Evolutionary conservation across 2,797 vertebrate genomes (phyloP).

Genomic region (Brachymystax lenok): DNA sequence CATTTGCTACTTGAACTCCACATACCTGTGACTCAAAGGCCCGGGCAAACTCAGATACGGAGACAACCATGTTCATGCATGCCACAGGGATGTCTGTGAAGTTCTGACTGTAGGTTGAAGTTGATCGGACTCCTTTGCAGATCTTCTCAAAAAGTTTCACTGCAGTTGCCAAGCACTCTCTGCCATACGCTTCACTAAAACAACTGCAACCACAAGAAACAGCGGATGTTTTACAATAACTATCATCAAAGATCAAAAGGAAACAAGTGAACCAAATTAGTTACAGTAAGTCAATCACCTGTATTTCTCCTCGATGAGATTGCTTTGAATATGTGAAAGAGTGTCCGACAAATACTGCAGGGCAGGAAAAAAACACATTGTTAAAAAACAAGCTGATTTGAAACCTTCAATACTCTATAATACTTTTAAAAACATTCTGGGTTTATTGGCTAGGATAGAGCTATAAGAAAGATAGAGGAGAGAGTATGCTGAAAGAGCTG

Average conservation of each 20-base stretch:
- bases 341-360: slow-evolving; percentile 50
- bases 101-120: rapidly evolving
- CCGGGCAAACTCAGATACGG: slow-evolving; percentile 58
- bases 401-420: no score
- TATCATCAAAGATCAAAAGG: background rate
- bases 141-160: slow-evolving; percentile 74
- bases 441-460: background rate
- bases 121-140: slow-evolving; percentile 56
- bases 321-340: slow-evolving; percentile 56
- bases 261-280: background rate
- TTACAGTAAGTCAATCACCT: slow-evolving; percentile 56
- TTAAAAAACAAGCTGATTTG: background rate
- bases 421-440: background rate
- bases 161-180: slow-evolving; percentile 61
- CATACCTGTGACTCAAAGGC: slow-evolving; percentile 52
- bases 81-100: slow-evolving; percentile 55
- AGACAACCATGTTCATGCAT: slow-evolving; percentile 68
- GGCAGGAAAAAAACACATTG: slow-evolving; percentile 1
- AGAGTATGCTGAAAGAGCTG: background rate
- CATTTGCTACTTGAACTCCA: background rate
- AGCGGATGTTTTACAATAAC: background rate
- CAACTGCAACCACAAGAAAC: slow-evolving; percentile 41
- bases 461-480: background rate
- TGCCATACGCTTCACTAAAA: slow-evolving; percentile 50
- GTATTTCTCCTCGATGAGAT: slow-evolving; percentile 68